A percentile compares a stretch with the other conserved stretches of the same genome.
These are phyloP conservation scores for Andrena bicolor DNA, from an alignment of 2,888 invertebrate genomes.

Conservation along the genomic window DNA sequence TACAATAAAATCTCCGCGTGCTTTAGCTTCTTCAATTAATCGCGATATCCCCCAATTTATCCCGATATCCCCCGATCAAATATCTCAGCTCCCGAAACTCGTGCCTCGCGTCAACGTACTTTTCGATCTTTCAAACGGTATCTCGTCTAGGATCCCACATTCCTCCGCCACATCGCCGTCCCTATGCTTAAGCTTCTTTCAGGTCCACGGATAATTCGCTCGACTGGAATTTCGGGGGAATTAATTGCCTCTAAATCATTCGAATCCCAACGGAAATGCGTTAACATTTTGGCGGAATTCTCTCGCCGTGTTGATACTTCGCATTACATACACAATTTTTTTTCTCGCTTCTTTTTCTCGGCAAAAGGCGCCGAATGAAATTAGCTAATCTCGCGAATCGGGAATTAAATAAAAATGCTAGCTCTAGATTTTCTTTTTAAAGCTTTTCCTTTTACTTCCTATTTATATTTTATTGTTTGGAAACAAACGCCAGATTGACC, in stretches of 20 bases:
- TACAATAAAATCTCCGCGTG: neutral
- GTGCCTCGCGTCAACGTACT: conserved; percentile 4
- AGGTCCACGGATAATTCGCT: too few species aligned
- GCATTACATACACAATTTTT: neutral
- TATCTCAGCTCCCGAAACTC: neutral
- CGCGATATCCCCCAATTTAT: neutral
- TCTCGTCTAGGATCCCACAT: neutral
- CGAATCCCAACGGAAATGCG: neutral
- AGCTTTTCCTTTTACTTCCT: neutral
- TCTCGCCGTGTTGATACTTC: neutral
- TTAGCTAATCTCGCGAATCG: too few species aligned
- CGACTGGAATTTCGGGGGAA: too few species aligned
- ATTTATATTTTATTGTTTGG: neutral
- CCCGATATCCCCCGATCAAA: neutral
- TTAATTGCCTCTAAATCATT: neutral
- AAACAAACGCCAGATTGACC: neutral
- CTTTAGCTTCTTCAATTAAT: neutral
- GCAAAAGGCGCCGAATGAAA: neutral
- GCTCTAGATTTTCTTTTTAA: too few species aligned
- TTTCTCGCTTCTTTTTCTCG: too few species aligned
- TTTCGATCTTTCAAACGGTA: neutral
- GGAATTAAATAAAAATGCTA: too few species aligned
- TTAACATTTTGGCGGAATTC: conserved; percentile 13
- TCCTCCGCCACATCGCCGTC: neutral
- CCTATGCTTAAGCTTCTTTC: too few species aligned